phyloP scores from a whole-genome alignment of 2,113 vertebrate species.

The Damaliscus lunatus region DNA sequence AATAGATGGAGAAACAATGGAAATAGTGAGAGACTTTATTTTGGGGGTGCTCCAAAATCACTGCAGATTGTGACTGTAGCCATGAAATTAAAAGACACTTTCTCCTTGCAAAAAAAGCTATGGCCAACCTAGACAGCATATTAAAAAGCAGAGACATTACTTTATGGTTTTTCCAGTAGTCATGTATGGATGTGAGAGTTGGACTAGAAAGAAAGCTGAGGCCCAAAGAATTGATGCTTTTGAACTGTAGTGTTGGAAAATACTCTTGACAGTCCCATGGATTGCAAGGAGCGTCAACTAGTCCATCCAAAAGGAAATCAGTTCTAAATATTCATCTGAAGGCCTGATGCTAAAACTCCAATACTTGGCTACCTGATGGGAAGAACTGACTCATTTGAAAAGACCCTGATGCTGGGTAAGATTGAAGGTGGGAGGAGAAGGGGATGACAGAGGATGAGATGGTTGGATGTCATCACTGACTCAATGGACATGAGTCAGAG shows the following conservation, averaged over 20 bases:
- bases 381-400: neutral
- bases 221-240: neutral
- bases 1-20: neutral
- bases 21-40: neutral
- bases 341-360: neutral
- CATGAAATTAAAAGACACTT: neutral
- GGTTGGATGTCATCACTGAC: neutral
- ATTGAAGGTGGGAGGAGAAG: neutral
- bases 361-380: neutral
- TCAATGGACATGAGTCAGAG: neutral
- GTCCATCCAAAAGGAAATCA: neutral
- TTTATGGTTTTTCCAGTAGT: neutral
- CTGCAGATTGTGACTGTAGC: neutral
- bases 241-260: neutral
- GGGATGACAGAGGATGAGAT: neutral
- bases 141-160: neutral
- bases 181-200: neutral
- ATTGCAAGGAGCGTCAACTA: neutral
- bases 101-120: neutral
- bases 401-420: neutral
- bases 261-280: neutral
- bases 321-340: neutral
- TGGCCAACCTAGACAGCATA: neutral
- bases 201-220: neutral
- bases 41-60: neutral